phyloP scores from a whole-genome alignment of 2,113 vertebrate species.

The Girardinichthys multiradiatus region DNA sequence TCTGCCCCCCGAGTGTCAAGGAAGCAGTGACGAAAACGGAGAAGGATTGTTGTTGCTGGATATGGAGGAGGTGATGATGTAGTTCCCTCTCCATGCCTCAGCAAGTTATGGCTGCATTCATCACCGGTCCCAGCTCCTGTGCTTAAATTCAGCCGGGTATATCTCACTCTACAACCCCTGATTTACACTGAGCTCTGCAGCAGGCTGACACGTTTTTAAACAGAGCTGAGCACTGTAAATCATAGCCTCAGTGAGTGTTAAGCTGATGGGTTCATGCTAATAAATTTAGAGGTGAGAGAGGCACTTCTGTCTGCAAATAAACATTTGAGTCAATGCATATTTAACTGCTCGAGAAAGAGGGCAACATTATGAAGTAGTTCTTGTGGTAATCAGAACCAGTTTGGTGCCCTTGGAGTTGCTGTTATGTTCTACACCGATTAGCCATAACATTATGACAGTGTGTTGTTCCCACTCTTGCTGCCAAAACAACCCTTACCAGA shows the following conservation, averaged over 20 bases:
- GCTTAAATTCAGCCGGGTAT: constrained; percentile 69
- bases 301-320: constrained; percentile 32
- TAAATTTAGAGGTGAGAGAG: constrained; percentile 25
- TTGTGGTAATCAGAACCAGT: background rate
- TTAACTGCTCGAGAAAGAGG: background rate
- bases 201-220: constrained; percentile 74
- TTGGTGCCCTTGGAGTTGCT: background rate
- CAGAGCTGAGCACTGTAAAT: constrained; percentile 63
- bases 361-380: constrained; percentile 2
- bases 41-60: constrained; percentile 53
- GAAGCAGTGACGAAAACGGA: constrained; percentile 40
- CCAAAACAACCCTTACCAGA: background rate
- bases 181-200: constrained; percentile 64
- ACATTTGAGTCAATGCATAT: constrained; percentile 1
- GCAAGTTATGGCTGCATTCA: constrained; percentile 73
- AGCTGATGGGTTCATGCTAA: constrained; percentile 44
- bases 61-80: constrained; percentile 68
- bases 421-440: background rate
- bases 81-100: constrained; percentile 75
- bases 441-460: background rate
- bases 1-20: constrained; percentile 5
- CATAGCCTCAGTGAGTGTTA: constrained; percentile 45
- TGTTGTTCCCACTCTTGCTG: background rate
- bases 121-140: constrained; percentile 60
- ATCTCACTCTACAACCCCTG: constrained; percentile 70